phyloP scores from a whole-genome alignment of 2,888 invertebrate genomes.

The Pollenia griseotomentosa region DNA sequence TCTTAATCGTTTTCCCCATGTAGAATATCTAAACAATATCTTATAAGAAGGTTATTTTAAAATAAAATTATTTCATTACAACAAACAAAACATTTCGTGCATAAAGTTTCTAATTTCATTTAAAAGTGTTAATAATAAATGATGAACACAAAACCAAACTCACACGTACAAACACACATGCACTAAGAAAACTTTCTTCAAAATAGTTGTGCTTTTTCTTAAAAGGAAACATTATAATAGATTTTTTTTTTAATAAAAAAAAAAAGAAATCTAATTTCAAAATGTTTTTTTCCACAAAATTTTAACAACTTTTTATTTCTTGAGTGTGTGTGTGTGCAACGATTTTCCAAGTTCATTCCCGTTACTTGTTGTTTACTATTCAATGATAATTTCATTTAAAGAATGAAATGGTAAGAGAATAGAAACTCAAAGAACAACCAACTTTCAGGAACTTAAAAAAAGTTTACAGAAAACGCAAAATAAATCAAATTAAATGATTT shows the following conservation, averaged over 20 bases:
- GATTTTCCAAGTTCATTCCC: not conserved
- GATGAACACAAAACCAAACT: constrained; percentile 43
- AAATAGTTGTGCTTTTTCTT: constrained; percentile 3
- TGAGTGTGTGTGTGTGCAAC: not conserved
- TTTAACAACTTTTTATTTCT: constrained; percentile 25
- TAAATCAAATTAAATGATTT: constrained; percentile 52
- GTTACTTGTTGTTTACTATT: constrained; percentile 18
- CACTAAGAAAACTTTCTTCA: constrained; percentile 9
- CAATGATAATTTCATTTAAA: constrained; percentile 57
- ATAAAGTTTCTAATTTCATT: constrained; percentile 72
- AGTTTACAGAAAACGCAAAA: constrained; percentile 15
- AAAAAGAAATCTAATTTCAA: constrained; percentile 53
- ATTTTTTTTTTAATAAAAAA: not conserved
- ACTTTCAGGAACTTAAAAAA: not conserved
- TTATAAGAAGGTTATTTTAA: constrained; percentile 22
- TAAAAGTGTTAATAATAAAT: constrained; percentile 74
- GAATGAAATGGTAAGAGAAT: not conserved
- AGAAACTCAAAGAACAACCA: constrained; percentile 11
- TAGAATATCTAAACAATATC: not conserved
- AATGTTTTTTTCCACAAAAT: constrained; percentile 41
- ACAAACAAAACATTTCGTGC: constrained; percentile 61
- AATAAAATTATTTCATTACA: constrained; percentile 27
- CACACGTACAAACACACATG: not conserved
- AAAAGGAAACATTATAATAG: constrained; percentile 24
- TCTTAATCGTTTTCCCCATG: constrained; percentile 18